These are phyloP conservation scores for Craseonycteris thonglongyai DNA, from an alignment of 2,113 vertebrate species.

Conservation along the genomic window DNA sequence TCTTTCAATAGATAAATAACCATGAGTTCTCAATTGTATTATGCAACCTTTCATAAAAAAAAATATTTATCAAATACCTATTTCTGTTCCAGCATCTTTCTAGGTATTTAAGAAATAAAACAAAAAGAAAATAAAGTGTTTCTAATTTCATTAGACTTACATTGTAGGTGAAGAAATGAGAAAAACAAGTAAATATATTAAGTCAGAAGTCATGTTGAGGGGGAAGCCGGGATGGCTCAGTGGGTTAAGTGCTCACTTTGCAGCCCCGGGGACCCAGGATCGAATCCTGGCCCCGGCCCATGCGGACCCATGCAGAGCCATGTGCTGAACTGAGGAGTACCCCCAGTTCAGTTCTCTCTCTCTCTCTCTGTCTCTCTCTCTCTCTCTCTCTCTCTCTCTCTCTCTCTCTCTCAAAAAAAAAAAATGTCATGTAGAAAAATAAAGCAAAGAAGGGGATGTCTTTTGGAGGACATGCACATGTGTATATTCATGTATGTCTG, in stretches of 20 bases:
- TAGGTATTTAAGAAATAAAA: neutral
- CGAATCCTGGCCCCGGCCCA: too few relatives aligned
- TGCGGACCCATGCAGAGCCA: too few relatives aligned
- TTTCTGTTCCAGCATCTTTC: neutral
- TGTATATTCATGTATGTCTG: too few relatives aligned
- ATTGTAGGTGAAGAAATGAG: neutral
- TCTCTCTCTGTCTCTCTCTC: too few relatives aligned
- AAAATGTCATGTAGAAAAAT: neutral
- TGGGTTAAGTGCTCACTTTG: too few relatives aligned
- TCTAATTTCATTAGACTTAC: neutral
- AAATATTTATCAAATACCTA: neutral
- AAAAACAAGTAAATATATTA: neutral
- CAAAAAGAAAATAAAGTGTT: neutral
- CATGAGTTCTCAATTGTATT: neutral
- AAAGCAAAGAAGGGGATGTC: neutral
- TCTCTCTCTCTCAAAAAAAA: too few relatives aligned
- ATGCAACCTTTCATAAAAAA: neutral
- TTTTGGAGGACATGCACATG: neutral
- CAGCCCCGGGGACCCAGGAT: too few relatives aligned
- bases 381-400: too few relatives aligned
- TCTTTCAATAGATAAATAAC: constrained; percentile 21
- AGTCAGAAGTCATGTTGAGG: neutral
- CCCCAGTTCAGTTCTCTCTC: too few relatives aligned
- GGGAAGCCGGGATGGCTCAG: too few relatives aligned
- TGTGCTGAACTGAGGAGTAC: too few relatives aligned